Evolutionary conservation across 2,113 vertebrate species (phyloP).

Genomic region (Alectura lathami): DNA sequence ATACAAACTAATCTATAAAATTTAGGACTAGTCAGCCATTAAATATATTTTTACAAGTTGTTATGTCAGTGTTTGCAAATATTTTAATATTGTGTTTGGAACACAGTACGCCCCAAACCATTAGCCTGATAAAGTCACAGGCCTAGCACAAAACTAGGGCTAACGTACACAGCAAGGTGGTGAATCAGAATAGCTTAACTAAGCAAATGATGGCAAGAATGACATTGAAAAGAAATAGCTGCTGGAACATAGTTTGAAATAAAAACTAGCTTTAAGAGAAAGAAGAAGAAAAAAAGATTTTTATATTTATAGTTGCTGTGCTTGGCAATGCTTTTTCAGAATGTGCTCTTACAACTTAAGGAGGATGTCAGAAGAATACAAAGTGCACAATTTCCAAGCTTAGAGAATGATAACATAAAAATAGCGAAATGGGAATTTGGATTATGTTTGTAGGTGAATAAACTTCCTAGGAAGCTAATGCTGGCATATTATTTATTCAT

Average conservation of each 20-base stretch:
- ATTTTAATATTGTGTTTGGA: not conserved
- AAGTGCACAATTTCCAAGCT: not conserved
- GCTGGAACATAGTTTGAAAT: not conserved
- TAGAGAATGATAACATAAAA: not conserved
- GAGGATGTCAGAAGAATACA: not conserved
- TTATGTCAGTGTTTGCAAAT: not conserved
- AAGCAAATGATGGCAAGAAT: not conserved
- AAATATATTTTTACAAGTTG: not conserved
- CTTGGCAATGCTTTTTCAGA: not conserved
- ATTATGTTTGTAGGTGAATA: conserved; percentile 10
- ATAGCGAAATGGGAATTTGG: not conserved
- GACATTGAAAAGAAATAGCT: not conserved
- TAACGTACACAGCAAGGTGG: not conserved
- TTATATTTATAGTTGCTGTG: not conserved
- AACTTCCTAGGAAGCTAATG: not conserved
- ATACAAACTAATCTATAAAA: not conserved
- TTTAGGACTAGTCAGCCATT: not conserved
- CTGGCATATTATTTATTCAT: not conserved
- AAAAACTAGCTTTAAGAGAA: not conserved
- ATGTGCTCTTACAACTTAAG: not conserved
- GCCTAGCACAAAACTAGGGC: not conserved
- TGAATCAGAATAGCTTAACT: not conserved
- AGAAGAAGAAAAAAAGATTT: not conserved
- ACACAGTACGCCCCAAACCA: not conserved
- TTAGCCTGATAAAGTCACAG: not conserved